Conservation (phyloP, 2,113 vertebrate species). For the Phrynosoma blainvillii region DNA sequence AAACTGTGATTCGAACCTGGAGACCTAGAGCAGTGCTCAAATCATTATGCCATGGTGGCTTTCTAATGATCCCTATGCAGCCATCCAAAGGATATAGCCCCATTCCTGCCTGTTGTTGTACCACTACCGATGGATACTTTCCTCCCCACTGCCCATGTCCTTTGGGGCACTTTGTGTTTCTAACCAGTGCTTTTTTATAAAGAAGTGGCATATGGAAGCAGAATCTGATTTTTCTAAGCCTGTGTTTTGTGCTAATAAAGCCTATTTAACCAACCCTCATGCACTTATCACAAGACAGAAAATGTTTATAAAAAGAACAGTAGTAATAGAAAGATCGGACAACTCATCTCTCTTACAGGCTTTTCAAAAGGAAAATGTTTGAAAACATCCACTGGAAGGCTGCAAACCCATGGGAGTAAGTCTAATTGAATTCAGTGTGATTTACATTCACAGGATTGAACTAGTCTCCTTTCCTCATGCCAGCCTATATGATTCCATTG, state of each 20-base stretch:
- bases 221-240: not conserved
- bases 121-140: not conserved
- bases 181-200: slow-evolving; percentile 22
- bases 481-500: not conserved
- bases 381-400: not conserved
- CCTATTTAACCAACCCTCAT: not conserved
- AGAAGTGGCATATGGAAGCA: not conserved
- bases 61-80: too few relatives aligned
- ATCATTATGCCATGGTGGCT: too few relatives aligned
- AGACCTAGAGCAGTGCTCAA: too few relatives aligned
- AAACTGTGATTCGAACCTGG: too few relatives aligned
- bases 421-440: not conserved
- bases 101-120: not conserved
- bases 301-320: not conserved
- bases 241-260: not conserved
- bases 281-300: not conserved
- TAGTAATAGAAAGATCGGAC: not conserved
- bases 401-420: not conserved
- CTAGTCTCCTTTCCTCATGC: not conserved
- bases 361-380: not conserved
- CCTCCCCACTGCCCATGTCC: not conserved
- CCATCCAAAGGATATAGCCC: not conserved
- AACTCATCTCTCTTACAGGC: not conserved
- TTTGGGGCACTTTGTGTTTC: slow-evolving; percentile 6
- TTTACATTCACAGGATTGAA: not conserved